A percentile compares a stretch with the other conserved stretches of the same genome.
These are phyloP conservation scores for Motacilla tschutschensis DNA, from an alignment of 2,113 vertebrate genomes.

Conservation along the genomic window DNA sequence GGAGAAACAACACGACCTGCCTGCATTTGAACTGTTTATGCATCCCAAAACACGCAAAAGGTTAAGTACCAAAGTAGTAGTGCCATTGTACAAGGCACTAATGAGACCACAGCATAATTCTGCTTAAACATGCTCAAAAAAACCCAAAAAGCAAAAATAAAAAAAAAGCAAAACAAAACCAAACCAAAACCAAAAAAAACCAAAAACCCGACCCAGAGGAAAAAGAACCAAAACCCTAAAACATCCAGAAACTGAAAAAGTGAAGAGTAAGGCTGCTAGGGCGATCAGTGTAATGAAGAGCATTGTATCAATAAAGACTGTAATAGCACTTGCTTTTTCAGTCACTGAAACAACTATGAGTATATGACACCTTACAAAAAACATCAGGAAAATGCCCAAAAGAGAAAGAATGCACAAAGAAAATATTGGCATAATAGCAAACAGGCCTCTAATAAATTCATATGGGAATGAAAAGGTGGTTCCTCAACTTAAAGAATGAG, in stretches of 20 bases:
- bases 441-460: not conserved
- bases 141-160: not conserved
- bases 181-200: not conserved
- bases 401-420: not conserved
- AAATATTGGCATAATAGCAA: not conserved
- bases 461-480: not conserved
- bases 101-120: not conserved
- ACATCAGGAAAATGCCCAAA: not conserved
- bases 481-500: not conserved
- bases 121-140: not conserved
- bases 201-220: not conserved
- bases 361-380: not conserved
- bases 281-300: not conserved
- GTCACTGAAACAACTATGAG: not conserved
- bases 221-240: not conserved
- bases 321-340: conserved; percentile 20
- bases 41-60: conserved; percentile 21
- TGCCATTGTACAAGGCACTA: conserved; percentile 36
- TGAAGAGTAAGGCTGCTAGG: conserved; percentile 7
- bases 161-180: not conserved
- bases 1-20: conserved; percentile 16
- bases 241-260: not conserved
- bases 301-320: not conserved
- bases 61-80: not conserved
- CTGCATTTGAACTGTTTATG: conserved; percentile 13